Evolutionary conservation across 2,797 vertebrate genomes (phyloP).

Genomic region (Ataeniobius toweri): DNA sequence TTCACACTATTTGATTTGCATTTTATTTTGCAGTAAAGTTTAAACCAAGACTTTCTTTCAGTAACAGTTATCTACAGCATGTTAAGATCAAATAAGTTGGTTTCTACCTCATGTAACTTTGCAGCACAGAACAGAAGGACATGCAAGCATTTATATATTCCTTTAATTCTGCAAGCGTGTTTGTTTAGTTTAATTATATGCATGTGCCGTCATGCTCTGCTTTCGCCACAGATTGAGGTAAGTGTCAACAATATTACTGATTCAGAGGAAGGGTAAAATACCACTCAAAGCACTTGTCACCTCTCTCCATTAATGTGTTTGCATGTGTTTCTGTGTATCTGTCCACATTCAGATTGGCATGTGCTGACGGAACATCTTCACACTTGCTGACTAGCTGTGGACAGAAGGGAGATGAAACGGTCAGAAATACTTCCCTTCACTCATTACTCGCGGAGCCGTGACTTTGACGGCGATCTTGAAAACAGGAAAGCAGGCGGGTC

Average conservation of each 20-base stretch:
- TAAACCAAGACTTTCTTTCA: background rate
- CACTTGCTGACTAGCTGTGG: conserved; percentile 63
- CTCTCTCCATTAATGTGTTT: conserved; percentile 31
- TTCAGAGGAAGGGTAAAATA: conserved; percentile 40
- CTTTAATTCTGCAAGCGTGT: conserved; percentile 5
- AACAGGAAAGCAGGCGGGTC: conserved; percentile 28
- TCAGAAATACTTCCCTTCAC: conserved; percentile 45
- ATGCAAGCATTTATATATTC: conserved; percentile 8
- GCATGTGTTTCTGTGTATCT: conserved; percentile 27
- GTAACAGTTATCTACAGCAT: background rate
- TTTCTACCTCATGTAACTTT: conserved; percentile 33
- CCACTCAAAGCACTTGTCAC: conserved; percentile 58
- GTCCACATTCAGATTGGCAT: conserved; percentile 41
- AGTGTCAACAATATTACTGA: conserved; percentile 49
- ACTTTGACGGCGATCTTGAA: conserved; percentile 62
- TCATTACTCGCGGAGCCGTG: conserved; percentile 46
- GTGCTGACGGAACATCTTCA: conserved; percentile 66
- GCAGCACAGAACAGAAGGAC: conserved; percentile 22
- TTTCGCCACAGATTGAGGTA: conserved; percentile 15
- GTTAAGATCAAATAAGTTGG: conserved; percentile 10
- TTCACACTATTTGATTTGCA: background rate
- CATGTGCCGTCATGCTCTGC: background rate
- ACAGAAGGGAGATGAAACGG: conserved; percentile 51
- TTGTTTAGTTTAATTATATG: background rate
- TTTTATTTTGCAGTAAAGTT: background rate